A percentile compares a stretch with the other conserved stretches of the same genome.
Conservation (phyloP, 2,113 vertebrate species). For the Beaufortia kweichowensis region DNA sequence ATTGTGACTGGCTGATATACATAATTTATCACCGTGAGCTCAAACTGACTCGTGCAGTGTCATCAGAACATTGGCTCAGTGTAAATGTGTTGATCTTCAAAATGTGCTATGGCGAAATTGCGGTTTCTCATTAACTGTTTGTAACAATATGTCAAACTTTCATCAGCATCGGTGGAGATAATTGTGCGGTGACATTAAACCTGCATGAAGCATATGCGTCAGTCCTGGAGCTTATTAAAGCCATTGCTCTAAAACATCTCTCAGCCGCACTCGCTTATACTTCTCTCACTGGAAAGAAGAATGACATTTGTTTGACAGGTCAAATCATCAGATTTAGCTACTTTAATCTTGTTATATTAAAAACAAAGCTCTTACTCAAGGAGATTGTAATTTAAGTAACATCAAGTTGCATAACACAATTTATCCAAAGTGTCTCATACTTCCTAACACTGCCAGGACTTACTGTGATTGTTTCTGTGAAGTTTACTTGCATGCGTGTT, state of each 20-base stretch:
- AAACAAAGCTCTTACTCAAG: neutral
- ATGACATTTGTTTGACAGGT: neutral
- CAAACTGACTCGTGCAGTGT: neutral
- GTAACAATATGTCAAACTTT: slow-evolving; percentile 32
- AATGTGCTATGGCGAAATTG: neutral
- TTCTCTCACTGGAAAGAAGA: neutral
- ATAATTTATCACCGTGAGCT: slow-evolving; percentile 29
- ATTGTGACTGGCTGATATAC: slow-evolving; percentile 8
- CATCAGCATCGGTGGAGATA: slow-evolving; percentile 23
- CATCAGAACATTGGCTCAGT: slow-evolving; percentile 20
- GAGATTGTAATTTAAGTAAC: neutral
- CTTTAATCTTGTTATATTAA: neutral
- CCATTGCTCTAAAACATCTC: neutral
- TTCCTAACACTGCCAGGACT: neutral
- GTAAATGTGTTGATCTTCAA: slow-evolving; percentile 30
- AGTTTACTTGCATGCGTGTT: slow-evolving; percentile 4
- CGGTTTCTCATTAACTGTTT: slow-evolving; percentile 2
- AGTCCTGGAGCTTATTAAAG: slow-evolving; percentile 24
- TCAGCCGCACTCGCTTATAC: neutral
- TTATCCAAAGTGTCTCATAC: slow-evolving; percentile 13
- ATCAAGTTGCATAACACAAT: too few species aligned
- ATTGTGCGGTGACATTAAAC: slow-evolving; percentile 40
- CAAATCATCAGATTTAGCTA: neutral
- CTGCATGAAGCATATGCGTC: slow-evolving; percentile 4
- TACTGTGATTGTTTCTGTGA: slow-evolving; percentile 4